Evolutionary conservation across 1,140 invertebrate genomes (phyloP).

Genomic region (Drosophila mauritiana): DNA sequence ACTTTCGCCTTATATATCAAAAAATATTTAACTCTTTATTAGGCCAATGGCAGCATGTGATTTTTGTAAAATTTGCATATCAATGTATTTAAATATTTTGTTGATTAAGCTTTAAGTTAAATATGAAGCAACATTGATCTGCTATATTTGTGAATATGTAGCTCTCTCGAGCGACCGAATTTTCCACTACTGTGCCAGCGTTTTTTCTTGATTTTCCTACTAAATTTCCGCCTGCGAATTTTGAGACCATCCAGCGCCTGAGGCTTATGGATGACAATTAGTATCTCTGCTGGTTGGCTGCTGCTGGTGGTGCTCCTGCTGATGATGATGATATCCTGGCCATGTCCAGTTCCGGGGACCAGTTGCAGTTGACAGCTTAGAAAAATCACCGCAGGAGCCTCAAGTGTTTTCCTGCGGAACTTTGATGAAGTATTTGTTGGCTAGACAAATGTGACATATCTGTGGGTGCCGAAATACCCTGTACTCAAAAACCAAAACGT

Average conservation of each 20-base stretch:
- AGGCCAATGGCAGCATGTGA: neutral
- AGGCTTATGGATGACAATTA: conserved; percentile 67
- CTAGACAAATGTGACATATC: conserved; percentile 78
- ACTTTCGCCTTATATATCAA: neutral
- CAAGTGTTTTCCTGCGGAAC: conserved; percentile 42
- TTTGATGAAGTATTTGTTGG: conserved; percentile 64
- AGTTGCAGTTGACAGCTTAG: conserved; percentile 78
- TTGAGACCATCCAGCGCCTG: neutral
- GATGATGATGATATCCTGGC: conserved; percentile 36
- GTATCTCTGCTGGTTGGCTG: conserved; percentile 34
- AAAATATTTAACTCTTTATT: neutral
- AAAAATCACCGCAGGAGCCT: conserved; percentile 68
- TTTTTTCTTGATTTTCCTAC: neutral
- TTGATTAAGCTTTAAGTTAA: neutral
- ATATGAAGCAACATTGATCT: no score
- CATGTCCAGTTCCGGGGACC: conserved; percentile 53
- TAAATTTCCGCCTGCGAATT: neutral
- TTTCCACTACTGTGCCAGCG: neutral
- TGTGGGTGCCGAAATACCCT: conserved; percentile 33
- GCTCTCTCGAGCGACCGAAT: no score
- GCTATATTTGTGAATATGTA: no score
- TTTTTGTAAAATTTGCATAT: neutral
- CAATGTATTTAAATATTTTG: neutral
- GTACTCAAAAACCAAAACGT: neutral
- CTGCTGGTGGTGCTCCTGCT: conserved; percentile 10